A percentile compares a stretch with the other conserved stretches of the same genome.
phyloP scores from a whole-genome alignment of 2,888 invertebrate genomes.

The Lapara coniferarum region DNA sequence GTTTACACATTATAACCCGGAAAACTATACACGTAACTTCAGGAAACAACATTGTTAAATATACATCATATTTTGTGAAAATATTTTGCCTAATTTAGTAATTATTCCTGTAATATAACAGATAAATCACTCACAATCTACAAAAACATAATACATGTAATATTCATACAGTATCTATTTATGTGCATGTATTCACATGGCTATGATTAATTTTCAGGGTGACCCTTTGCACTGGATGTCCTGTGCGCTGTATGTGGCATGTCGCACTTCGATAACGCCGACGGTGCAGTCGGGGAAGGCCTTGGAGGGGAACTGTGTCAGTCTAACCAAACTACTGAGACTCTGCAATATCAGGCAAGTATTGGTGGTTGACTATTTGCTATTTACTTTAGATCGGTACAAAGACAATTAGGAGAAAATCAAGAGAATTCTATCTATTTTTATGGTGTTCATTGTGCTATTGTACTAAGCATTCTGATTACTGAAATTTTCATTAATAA shows the following conservation, averaged over 20 bases:
- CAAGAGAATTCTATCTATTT: too few relatives aligned
- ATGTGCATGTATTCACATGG: neutral
- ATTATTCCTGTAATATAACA: too few relatives aligned
- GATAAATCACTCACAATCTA: too few relatives aligned
- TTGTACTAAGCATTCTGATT: too few relatives aligned
- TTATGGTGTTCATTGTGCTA: too few relatives aligned
- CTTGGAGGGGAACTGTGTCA: conserved; percentile 95
- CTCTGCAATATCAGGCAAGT: conserved; percentile 93
- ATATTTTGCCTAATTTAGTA: too few relatives aligned
- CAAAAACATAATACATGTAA: too few relatives aligned
- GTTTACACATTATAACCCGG: neutral
- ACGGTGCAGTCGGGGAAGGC: conserved; percentile 89
- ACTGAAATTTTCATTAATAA: neutral
- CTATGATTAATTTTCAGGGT: conserved; percentile 85
- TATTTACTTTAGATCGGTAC: neutral
- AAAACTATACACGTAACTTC: neutral
- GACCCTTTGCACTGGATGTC: conserved; percentile 96
- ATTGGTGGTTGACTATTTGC: neutral
- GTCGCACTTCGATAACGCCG: conserved; percentile 90
- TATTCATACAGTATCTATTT: neutral
- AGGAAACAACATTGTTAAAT: neutral
- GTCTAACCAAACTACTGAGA: conserved; percentile 93
- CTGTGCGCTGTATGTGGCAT: conserved; percentile 96
- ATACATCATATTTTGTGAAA: too few relatives aligned
- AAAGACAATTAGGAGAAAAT: too few relatives aligned